Conservation (phyloP, 2,113 vertebrate species). For the Oxyruncus cristatus region DNA sequence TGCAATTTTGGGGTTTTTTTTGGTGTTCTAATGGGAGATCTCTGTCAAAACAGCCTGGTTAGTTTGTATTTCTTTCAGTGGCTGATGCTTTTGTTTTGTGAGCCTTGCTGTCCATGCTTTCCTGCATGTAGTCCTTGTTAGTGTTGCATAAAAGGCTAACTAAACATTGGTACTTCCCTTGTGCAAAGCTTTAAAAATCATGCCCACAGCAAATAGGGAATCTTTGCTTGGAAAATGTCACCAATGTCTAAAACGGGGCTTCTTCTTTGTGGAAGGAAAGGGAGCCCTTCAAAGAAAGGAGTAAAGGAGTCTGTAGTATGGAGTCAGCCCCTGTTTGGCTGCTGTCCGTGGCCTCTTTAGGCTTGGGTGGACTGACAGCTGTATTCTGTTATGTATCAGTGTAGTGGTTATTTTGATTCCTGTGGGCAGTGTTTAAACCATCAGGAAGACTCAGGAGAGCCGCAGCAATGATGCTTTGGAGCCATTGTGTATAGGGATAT, state of each 20-base stretch:
- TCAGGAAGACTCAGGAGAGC: neutral
- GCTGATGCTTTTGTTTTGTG: conserved; percentile 18
- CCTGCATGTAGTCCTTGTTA: neutral
- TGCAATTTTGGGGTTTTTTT: neutral
- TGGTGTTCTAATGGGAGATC: neutral
- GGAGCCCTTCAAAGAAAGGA: neutral
- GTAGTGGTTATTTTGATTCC: neutral
- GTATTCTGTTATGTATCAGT: neutral
- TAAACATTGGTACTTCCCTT: neutral
- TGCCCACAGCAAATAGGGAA: neutral
- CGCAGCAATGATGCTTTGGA: neutral
- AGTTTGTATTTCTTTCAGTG: conserved; percentile 18
- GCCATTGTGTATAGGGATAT: neutral
- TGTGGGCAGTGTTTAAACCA: neutral
- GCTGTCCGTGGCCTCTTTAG: neutral
- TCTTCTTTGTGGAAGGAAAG: neutral
- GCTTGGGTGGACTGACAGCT: neutral
- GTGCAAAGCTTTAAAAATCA: neutral
- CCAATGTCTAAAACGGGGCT: neutral
- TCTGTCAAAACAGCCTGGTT: neutral
- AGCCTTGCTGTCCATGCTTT: neutral
- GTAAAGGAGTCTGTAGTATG: neutral
- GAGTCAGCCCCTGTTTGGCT: neutral
- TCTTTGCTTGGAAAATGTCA: neutral
- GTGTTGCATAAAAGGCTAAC: neutral